phyloP scores from a whole-genome alignment of 35 echinoderm and acorn worm species.

The Ptychodera flava region DNA sequence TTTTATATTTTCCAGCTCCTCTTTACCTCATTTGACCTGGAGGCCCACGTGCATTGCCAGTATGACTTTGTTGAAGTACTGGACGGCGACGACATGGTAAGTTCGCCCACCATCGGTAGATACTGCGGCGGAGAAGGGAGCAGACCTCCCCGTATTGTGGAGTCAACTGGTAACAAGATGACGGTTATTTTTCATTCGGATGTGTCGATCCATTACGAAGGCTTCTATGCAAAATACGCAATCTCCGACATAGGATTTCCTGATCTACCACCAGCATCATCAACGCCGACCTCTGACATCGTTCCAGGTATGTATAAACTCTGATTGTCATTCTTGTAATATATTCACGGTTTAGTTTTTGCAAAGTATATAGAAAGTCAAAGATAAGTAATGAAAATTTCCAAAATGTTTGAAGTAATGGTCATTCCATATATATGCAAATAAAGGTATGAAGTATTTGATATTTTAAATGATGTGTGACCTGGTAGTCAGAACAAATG shows the following conservation, averaged over 20 bases:
- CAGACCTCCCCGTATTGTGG: conserved; percentile 31
- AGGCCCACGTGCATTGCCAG: conserved; percentile 49
- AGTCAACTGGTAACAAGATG: conserved; percentile 41
- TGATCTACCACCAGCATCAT: not conserved
- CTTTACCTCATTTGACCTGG: conserved; percentile 80
- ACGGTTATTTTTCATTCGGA: conserved; percentile 65
- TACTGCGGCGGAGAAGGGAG: conserved; percentile 55
- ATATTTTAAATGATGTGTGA: too few relatives aligned
- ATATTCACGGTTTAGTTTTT: too few relatives aligned
- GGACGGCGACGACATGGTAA: conserved; percentile 25
- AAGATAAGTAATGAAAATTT: too few relatives aligned
- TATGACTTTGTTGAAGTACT: conserved; percentile 82
- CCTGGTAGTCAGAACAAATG: too few relatives aligned
- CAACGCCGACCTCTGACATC: not conserved
- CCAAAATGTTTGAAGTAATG: too few relatives aligned
- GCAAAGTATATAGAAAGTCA: too few relatives aligned
- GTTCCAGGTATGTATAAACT: not conserved
- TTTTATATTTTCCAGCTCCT: conserved; percentile 46
- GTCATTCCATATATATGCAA: too few relatives aligned
- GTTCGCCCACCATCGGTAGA: conserved; percentile 35
- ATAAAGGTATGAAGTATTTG: too few relatives aligned
- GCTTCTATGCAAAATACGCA: conserved; percentile 80
- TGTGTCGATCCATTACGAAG: conserved; percentile 47
- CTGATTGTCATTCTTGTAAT: too few relatives aligned
- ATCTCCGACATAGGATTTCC: conserved; percentile 38